phyloP scores from a whole-genome alignment of 2,113 vertebrate species.

The Orthonyx spaldingii region DNA sequence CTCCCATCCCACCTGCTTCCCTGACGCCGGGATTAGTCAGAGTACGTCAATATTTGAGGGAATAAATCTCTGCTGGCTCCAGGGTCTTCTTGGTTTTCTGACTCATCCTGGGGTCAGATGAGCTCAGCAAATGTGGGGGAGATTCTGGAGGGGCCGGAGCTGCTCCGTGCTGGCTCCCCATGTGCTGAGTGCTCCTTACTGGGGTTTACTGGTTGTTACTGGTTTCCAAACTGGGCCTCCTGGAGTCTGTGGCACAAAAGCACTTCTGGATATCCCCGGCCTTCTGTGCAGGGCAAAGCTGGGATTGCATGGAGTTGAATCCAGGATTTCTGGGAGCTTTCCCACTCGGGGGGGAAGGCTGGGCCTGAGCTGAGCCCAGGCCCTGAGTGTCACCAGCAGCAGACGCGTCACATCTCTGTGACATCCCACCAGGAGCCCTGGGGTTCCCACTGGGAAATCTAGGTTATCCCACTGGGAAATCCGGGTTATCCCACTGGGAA shows the following conservation, averaged over 20 bases:
- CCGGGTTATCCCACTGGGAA: neutral
- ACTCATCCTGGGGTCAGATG: neutral
- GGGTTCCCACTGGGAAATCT: neutral
- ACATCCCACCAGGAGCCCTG: neutral
- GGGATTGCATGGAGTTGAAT: neutral
- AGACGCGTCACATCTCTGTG: neutral
- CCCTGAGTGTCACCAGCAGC: fast-evolving
- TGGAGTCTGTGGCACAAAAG: neutral
- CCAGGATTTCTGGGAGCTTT: neutral
- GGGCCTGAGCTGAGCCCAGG: fast-evolving
- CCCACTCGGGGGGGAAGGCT: fast-evolving
- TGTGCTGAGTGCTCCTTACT: neutral
- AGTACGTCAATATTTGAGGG: constrained; percentile 8
- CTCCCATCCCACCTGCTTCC: neutral
- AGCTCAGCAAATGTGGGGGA: neutral
- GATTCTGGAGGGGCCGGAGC: neutral
- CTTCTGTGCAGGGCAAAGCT: neutral
- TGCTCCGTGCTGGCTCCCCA: neutral
- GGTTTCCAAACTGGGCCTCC: neutral
- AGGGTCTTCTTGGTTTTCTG: neutral
- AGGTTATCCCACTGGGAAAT: neutral
- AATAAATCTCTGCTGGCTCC: neutral
- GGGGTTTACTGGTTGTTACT: neutral
- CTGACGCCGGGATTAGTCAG: neutral
- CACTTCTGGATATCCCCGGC: fast-evolving